Percentiles rank a stretch among this genome's conserved stretches.
Conservation (phyloP, 2,888 invertebrate genomes). For the Seira musarum region DNA sequence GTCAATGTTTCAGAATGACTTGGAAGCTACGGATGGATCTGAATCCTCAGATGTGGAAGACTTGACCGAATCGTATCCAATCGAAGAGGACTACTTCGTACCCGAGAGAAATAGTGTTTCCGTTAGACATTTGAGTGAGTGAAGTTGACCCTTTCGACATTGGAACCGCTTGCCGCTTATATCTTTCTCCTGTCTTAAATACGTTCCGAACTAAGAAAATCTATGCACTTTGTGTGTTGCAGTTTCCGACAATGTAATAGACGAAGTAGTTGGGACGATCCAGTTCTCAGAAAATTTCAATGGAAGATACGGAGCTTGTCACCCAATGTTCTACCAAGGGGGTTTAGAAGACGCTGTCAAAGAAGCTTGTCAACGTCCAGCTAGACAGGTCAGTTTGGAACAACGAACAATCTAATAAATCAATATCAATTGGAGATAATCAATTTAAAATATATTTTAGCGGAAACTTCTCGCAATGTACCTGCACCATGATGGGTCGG, state of each 20-base stretch:
- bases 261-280: conserved; percentile 88
- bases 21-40: conserved; percentile 68
- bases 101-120: conserved; percentile 75
- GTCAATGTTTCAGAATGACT: too few species aligned
- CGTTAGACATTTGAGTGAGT: conserved; percentile 78
- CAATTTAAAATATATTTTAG: conserved; percentile 76
- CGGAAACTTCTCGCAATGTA: conserved; percentile 95
- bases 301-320: conserved; percentile 87
- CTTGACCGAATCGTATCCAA: conserved; percentile 84
- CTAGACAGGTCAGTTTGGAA: conserved; percentile 85
- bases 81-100: conserved; percentile 88
- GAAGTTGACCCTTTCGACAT: not conserved
- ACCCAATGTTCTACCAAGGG: conserved; percentile 93
- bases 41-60: conserved; percentile 84
- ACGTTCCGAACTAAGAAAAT: not conserved
- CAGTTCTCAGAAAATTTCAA: conserved; percentile 91
- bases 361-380: conserved; percentile 90
- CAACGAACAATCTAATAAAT: too few species aligned
- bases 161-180: too few species aligned
- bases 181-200: not conserved
- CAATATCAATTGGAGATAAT: too few species aligned
- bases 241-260: conserved; percentile 91
- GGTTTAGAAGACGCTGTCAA: conserved; percentile 91
- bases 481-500: conserved; percentile 96
- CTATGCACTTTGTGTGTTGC: conserved; percentile 46